Percentiles rank a stretch among this genome's conserved stretches.
phyloP scores from a whole-genome alignment of 2,797 vertebrate species.

The Eulemur mongoz region DNA sequence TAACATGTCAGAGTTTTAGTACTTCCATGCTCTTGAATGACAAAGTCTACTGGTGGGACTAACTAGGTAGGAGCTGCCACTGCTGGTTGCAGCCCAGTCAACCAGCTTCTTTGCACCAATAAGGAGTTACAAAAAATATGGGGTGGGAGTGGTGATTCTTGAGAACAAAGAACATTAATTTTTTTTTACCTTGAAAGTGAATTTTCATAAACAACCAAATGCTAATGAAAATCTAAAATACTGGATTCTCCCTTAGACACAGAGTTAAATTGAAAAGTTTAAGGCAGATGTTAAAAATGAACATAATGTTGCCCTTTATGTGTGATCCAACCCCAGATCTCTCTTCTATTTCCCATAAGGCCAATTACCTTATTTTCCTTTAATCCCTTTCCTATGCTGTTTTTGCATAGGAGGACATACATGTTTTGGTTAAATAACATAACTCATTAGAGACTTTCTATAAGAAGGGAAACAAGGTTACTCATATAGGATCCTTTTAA shows the following conservation, averaged over 20 bases:
- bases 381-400: not conserved
- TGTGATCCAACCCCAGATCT: not conserved
- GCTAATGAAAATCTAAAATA: not conserved
- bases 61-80: not conserved
- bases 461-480: not conserved
- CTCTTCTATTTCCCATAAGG: not conserved
- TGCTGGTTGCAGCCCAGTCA: not conserved
- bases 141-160: not conserved
- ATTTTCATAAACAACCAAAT: not conserved
- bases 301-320: not conserved
- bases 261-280: not conserved
- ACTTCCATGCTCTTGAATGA: not conserved
- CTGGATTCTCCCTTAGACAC: not conserved
- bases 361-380: not conserved
- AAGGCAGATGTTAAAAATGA: not conserved
- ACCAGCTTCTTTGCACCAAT: not conserved
- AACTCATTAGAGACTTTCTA: not conserved
- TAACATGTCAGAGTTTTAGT: not conserved
- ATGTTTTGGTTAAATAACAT: not conserved
- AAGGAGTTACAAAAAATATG: not conserved
- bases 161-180: not conserved
- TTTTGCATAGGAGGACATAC: not conserved
- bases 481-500: not conserved
- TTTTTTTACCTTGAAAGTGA: not conserved
- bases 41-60: not conserved